Evolutionary conservation across 1,140 invertebrate species (phyloP), one percentile per base, ranked within the genome.

Genomic region (Pseudomyrmex concolor): DNA sequence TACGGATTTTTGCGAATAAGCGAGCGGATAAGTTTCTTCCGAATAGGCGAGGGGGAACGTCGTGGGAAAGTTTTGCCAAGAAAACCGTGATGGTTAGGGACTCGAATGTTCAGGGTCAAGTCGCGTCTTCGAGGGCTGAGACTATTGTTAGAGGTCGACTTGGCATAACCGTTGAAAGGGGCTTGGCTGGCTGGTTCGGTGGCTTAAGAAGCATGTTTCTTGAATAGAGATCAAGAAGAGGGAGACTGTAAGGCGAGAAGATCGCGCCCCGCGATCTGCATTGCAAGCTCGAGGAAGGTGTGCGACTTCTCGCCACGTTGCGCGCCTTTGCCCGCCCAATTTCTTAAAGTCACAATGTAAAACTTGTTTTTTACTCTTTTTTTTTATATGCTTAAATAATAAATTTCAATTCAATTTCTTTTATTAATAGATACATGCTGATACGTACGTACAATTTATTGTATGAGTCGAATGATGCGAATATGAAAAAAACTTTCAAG

Each of bases 111-210:
- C 89, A 87, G 90, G 89, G 87, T 91, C 89, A 90, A 84, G 86
- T 57, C 71, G 78, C 78, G 84, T 89, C 86, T 90, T 81, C 71
- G 73, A 74, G 83, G 78, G 72, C 59, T 71, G 60, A 72, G 34
- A n/a, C 84, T 72, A 92, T 92, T 92, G 92, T 92, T 86, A 84
- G 86, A 89, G 91, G 86, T 92, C 87, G 87, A 90, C 90, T 89
- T 87, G 91, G 87, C 83, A 78, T 90, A 91, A 92, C 92, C 90
- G 92, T 92, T 87, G 86, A 91, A 91, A 78, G 70, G 82, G 80
- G 71, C 70, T 78, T 77, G 83, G 74, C 78, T 76, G 66, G 67
- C 73, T 71, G 74, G 86, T 77, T 80, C 62, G 59, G 66, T 71
- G 70, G 84, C 87, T 90, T 85, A 89, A 90, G 84, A 71, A 84